These are phyloP conservation scores for Geotrupes spiniger DNA, from an alignment of 2,888 invertebrate species.

Conservation along the genomic window DNA sequence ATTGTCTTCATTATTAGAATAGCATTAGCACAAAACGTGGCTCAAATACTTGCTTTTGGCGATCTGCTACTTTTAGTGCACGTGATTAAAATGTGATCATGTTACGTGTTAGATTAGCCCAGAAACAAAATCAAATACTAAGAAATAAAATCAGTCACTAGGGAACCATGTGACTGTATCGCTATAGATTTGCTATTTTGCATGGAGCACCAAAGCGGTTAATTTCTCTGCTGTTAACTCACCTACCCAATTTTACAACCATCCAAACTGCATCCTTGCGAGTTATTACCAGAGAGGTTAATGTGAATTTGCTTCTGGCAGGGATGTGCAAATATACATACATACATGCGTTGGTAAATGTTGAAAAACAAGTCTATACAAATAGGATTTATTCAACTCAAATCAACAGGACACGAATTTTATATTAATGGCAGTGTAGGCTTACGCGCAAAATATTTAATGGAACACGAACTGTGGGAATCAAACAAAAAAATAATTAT, in stretches of 20 bases:
- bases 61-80: conserved; percentile 17
- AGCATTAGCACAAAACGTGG: neutral
- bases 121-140: neutral
- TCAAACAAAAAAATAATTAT: too few species aligned
- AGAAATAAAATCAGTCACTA: conserved; percentile 40
- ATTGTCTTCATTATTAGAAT: conserved; percentile 6
- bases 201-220: conserved; percentile 65
- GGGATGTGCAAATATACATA: conserved; percentile 44
- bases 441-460: too few species aligned
- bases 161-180: conserved; percentile 74
- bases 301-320: conserved; percentile 42
- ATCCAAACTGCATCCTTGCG: conserved; percentile 19
- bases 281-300: conserved; percentile 44
- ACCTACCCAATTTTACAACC: conserved; percentile 24
- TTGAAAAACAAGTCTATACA: too few species aligned
- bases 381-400: too few species aligned
- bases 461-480: too few species aligned
- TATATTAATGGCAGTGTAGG: too few species aligned
- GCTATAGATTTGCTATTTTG: conserved; percentile 75
- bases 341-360: neutral
- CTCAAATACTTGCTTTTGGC: neutral
- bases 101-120: conserved; percentile 22
- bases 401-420: too few species aligned
- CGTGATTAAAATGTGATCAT: conserved; percentile 22
- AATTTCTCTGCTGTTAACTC: conserved; percentile 56